Conservation (phyloP, 2,797 vertebrate genomes). For the Sparidentex hasta region DNA sequence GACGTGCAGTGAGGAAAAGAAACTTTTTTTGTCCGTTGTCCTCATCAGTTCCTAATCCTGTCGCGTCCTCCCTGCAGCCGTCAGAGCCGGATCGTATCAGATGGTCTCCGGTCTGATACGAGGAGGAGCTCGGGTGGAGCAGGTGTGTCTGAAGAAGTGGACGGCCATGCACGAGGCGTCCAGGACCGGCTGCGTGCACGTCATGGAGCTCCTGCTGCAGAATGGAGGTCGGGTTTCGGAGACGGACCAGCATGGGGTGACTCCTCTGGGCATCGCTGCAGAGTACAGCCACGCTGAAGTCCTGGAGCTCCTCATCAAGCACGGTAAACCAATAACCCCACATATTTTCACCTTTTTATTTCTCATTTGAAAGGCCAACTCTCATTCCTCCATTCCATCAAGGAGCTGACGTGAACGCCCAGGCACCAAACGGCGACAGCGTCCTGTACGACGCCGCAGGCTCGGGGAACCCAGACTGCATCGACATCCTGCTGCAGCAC, state of each 20-base stretch:
- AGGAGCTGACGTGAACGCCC: slow-evolving; percentile 88
- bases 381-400: background rate
- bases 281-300: slow-evolving; percentile 87
- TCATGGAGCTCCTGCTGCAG: slow-evolving; percentile 86
- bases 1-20: background rate
- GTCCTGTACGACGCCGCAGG: slow-evolving; percentile 89
- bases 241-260: slow-evolving; percentile 88
- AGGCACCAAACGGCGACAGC: slow-evolving; percentile 87
- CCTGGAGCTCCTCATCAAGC: slow-evolving; percentile 90
- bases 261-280: slow-evolving; percentile 88
- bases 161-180: slow-evolving; percentile 91
- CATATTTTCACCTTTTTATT: background rate
- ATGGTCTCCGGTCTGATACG: slow-evolving; percentile 85
- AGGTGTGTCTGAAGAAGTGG: slow-evolving; percentile 88
- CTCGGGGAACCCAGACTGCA: slow-evolving; percentile 89
- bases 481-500: slow-evolving; percentile 88
- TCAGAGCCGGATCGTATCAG: slow-evolving; percentile 83
- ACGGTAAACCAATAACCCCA: slow-evolving; percentile 73
- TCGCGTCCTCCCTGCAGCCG: slow-evolving; percentile 71
- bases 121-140: slow-evolving; percentile 84
- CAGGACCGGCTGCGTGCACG: slow-evolving; percentile 83
- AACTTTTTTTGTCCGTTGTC: background rate
- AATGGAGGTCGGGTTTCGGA: slow-evolving; percentile 83
- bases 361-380: background rate
- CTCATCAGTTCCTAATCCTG: background rate